Conservation (phyloP, 1,140 invertebrate genomes). For the Drosophila jambulina region DNA sequence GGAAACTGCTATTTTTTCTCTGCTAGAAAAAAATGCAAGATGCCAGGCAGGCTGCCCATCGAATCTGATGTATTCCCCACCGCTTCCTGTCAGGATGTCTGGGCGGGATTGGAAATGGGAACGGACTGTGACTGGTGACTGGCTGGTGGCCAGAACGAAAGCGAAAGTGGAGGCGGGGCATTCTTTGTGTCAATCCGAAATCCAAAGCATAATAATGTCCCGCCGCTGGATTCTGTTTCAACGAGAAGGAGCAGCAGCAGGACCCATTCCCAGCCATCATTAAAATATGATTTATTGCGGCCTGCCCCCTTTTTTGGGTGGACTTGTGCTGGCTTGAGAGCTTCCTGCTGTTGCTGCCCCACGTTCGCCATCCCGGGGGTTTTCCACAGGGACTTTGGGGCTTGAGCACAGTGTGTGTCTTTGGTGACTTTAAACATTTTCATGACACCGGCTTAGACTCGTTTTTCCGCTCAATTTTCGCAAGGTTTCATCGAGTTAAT, state of each 20-base stretch:
- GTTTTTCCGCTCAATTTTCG: slow-evolving; percentile 50
- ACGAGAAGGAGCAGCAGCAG: slow-evolving; percentile 17
- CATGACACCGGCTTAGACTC: slow-evolving; percentile 31
- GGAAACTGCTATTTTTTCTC: neutral
- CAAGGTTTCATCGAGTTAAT: slow-evolving; percentile 58
- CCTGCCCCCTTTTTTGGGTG: slow-evolving; percentile 35
- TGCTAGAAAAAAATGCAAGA: slow-evolving; percentile 22
- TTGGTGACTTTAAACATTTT: slow-evolving; percentile 60
- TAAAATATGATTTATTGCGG: slow-evolving; percentile 79
- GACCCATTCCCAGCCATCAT: slow-evolving; percentile 73
- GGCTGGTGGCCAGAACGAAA: slow-evolving; percentile 9
- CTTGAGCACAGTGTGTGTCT: slow-evolving; percentile 20
- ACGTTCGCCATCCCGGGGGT: slow-evolving; percentile 28
- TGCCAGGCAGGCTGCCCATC: slow-evolving; percentile 10
- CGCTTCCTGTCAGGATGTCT: slow-evolving; percentile 55
- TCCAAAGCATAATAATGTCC: slow-evolving; percentile 56
- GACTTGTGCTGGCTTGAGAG: slow-evolving; percentile 46
- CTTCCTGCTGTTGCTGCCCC: slow-evolving; percentile 21
- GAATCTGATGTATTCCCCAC: slow-evolving; percentile 63
- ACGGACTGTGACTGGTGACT: neutral
- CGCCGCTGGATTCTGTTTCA: slow-evolving; percentile 67
- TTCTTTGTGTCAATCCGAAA: slow-evolving; percentile 57
- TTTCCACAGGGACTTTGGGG: slow-evolving; percentile 30
- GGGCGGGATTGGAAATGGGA: slow-evolving; percentile 25
- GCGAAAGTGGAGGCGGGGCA: slow-evolving; percentile 17